Conservation (phyloP, 2,888 invertebrate genomes). For the Pantelozetes paolii region DNA sequence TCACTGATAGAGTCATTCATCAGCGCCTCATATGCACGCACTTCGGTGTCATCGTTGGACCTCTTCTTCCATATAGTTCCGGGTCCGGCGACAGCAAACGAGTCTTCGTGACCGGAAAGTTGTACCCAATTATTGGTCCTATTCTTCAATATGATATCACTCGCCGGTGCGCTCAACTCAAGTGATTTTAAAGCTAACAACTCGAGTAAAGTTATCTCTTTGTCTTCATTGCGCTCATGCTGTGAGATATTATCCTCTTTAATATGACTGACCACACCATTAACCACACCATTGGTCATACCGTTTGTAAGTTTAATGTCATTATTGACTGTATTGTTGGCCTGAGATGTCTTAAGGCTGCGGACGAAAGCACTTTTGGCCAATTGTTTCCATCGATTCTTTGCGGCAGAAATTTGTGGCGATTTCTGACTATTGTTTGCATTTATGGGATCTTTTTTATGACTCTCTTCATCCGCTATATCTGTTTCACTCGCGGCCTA, state of each 20-base stretch:
- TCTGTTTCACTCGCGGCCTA: conserved; percentile 46
- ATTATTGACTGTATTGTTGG: conserved; percentile 8
- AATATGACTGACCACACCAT: neutral
- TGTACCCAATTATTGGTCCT: conserved; percentile 70
- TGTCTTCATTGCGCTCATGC: conserved; percentile 20
- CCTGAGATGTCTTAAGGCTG: conserved; percentile 32
- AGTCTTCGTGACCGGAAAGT: conserved; percentile 72
- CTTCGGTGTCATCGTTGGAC: conserved; percentile 57
- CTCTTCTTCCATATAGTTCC: conserved; percentile 91
- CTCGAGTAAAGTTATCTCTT: conserved; percentile 28
- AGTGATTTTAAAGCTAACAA: conserved; percentile 64
- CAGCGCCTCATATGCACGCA: conserved; percentile 66
- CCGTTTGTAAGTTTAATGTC: conserved; percentile 3
- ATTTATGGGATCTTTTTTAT: conserved; percentile 40
- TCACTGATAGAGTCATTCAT: conserved; percentile 71
- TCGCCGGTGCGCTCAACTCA: conserved; percentile 83
- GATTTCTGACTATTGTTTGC: conserved; percentile 40
- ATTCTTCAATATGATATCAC: conserved; percentile 67
- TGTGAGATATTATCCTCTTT: neutral
- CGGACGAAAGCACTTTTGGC: conserved; percentile 46
- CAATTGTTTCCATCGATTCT: conserved; percentile 45
- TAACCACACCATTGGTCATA: neutral
- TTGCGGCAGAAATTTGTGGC: conserved; percentile 41
- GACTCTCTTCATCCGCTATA: conserved; percentile 42
- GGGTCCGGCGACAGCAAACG: conserved; percentile 84